These are phyloP conservation scores for Lacerta agilis DNA, from an alignment of 2,797 vertebrate genomes.

Conservation along the genomic window DNA sequence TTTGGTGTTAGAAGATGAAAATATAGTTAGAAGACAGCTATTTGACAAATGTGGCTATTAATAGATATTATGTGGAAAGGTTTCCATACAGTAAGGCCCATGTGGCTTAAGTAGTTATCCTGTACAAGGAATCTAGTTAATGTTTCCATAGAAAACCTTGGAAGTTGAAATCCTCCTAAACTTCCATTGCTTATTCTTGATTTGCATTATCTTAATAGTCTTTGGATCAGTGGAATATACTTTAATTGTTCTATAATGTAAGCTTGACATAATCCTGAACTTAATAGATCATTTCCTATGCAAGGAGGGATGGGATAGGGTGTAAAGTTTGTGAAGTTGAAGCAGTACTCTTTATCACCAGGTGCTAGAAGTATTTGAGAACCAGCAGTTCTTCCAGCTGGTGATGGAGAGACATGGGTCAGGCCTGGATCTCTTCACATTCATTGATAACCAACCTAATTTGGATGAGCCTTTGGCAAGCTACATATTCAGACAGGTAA, in stretches of 20 bases:
- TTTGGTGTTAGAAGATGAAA: not conserved
- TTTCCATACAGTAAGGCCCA: not conserved
- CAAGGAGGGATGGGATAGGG: not conserved
- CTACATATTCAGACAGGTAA: constrained; percentile 94
- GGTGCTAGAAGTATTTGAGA: constrained; percentile 94
- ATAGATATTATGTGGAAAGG: not conserved
- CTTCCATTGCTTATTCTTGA: not conserved
- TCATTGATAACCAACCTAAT: constrained; percentile 90
- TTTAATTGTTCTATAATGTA: constrained; percentile 2
- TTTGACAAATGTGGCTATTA: not conserved
- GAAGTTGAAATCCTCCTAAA: not conserved
- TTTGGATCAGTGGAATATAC: not conserved
- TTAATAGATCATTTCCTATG: not conserved
- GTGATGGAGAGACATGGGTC: constrained; percentile 97
- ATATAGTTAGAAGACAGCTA: not conserved
- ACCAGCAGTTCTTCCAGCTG: constrained; percentile 91
- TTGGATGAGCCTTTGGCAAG: constrained; percentile 93
- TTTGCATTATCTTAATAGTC: not conserved
- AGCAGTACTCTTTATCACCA: constrained; percentile 57
- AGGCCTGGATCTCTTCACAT: constrained; percentile 93
- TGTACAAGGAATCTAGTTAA: not conserved
- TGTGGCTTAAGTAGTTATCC: not conserved
- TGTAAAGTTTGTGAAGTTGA: not conserved
- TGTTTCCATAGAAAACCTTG: not conserved
- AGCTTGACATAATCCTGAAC: not conserved